Evolutionary conservation across 2,113 vertebrate genomes (phyloP).

Genomic region (Garra rufa): DNA sequence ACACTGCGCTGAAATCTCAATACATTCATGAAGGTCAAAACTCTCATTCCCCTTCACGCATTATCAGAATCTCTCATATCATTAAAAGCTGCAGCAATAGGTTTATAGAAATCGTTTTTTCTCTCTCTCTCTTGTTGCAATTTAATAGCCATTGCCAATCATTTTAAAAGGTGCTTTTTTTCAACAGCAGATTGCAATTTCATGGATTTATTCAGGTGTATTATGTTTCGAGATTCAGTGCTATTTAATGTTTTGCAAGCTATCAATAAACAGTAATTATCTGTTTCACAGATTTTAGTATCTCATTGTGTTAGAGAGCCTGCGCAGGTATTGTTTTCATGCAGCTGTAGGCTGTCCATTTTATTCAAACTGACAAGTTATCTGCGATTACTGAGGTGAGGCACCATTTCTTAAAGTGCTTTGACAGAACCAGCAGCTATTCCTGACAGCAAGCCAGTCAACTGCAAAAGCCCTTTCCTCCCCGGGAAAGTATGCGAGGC

Average conservation of each 20-base stretch:
- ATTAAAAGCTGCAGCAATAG: neutral
- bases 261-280: neutral
- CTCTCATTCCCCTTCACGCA: conserved; percentile 14
- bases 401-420: conserved; percentile 36
- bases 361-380: conserved; percentile 46
- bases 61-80: neutral
- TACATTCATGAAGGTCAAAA: conserved; percentile 48
- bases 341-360: conserved; percentile 25
- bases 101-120: neutral
- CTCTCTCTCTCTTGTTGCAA: neutral
- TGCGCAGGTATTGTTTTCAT: conserved; percentile 13
- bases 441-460: conserved; percentile 38
- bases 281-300: neutral
- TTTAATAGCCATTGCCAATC: neutral
- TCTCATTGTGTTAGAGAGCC: neutral
- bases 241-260: neutral
- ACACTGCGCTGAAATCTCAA: conserved; percentile 44
- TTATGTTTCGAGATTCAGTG: neutral
- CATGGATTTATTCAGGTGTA: neutral
- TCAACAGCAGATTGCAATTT: conserved; percentile 18
- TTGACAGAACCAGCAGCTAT: conserved; percentile 43
- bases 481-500: conserved; percentile 24
- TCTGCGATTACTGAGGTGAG: conserved; percentile 25
- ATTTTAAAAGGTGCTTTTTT: neutral
- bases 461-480: conserved; percentile 30